Evolutionary conservation across 2,888 invertebrate genomes (phyloP).

Genomic region (Scotopteryx bipunctaria): DNA sequence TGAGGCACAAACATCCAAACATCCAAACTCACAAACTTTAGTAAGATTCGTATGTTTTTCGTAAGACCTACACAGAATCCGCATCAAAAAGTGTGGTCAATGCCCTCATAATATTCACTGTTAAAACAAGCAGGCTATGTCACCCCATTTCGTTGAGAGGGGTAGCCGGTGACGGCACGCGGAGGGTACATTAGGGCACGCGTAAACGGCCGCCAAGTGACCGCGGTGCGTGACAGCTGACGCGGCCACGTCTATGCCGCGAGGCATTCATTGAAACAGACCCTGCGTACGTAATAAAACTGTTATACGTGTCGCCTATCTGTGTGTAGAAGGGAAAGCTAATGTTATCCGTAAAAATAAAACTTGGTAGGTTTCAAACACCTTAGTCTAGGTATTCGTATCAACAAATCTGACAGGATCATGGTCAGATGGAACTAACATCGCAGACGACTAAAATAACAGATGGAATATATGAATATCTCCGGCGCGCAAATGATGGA

Average conservation of each 20-base stretch:
- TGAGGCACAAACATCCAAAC: too few species aligned
- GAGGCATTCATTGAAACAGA: slow-evolving; percentile 17
- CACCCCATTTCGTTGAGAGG: slow-evolving; percentile 16
- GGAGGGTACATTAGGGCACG: slow-evolving; percentile 23
- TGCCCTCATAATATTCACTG: slow-evolving; percentile 7
- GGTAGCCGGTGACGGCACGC: slow-evolving; percentile 6
- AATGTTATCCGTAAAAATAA: background rate
- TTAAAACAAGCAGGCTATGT: slow-evolving; percentile 3
- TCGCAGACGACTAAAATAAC: slow-evolving; percentile 9
- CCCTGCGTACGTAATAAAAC: slow-evolving; percentile 19
- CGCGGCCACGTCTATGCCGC: slow-evolving; percentile 16
- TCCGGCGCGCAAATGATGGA: slow-evolving; percentile 18
- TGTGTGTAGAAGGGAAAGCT: background rate
- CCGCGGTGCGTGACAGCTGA: slow-evolving; percentile 24
- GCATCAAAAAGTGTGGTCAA: slow-evolving; percentile 1
- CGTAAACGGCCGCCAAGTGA: slow-evolving; percentile 24
- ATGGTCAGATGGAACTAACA: slow-evolving; percentile 1
- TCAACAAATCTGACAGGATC: background rate
- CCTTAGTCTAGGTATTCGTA: background rate
- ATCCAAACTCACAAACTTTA: too few species aligned
- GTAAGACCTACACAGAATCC: background rate
- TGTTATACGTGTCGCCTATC: slow-evolving; percentile 9
- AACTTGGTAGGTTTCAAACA: background rate
- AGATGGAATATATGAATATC: slow-evolving; percentile 27
- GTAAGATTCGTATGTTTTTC: too few species aligned